Base-by-base conservation (phyloP, 2,113 vertebrate genomes). In the Pogona vitticeps region DNA sequence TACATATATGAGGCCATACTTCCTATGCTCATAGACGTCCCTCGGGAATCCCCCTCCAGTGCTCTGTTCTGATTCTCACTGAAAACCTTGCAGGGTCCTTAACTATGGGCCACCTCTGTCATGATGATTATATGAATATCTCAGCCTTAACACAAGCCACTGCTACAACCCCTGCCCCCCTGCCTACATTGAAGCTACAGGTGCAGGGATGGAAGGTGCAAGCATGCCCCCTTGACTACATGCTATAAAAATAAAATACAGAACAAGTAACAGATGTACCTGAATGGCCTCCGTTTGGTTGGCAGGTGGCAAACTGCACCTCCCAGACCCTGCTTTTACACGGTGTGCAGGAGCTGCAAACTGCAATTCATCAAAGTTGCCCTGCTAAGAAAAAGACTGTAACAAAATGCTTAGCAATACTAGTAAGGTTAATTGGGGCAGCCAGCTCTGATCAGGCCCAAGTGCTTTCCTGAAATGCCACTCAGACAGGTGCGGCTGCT, bases 291-390 rank as follows among this genome's bases (percentile, higher is more conserved):
- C 59, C 72, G 20, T 42, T 73, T n/a, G 58, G 36, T 42, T 76
- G 58, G 38, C 58, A 84, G 28, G 58, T 46, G 38, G 65, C 72
- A 46, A 31, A 33, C 18, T n/a, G 36, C 38, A 33, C 28, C 40
- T 42, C 65, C 28, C 18, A 76, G 71, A 18, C 8, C 31, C 38
- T 3, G 28, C 63, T 73, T 76, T 33, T 9, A 46, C 83, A 46
- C 59, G 63, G 83, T 33, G 26, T 8, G 72, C 36, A 65, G 72
- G 38, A n/a, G 83, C 42, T 76, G 58, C 59, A 76, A 38, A 17
- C 72, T 15, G 38, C 18, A 65, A 84, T 84, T 76, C 59, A 84
- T 84, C 72, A 84, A 84, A 46, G 63, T 76, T 76, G 83, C 76
- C 58, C 72, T 26, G 31, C 59, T 76, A 76, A 42, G 38, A 33